Evolutionary conservation across 2,797 vertebrate species (phyloP).

Genomic region (Zalophus californianus): DNA sequence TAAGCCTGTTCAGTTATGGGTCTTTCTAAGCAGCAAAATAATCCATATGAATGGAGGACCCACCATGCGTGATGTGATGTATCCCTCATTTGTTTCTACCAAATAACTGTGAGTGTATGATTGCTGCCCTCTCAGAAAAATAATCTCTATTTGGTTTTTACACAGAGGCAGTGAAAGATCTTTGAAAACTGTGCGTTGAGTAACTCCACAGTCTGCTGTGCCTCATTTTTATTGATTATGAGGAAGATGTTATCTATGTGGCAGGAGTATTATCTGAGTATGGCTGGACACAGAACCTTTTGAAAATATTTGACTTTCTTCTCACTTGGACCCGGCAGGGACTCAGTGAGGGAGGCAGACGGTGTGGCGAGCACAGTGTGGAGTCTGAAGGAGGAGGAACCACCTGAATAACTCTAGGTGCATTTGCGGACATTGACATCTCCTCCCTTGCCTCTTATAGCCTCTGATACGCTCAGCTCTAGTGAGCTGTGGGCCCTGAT

Average conservation of each 20-base stretch:
- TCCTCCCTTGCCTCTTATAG: neutral
- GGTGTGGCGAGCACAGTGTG: neutral
- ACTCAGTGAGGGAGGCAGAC: neutral
- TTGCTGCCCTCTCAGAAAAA: slow-evolving; percentile 79
- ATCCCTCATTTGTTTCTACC: slow-evolving; percentile 45
- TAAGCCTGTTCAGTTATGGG: neutral
- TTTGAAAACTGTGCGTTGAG: slow-evolving; percentile 86
- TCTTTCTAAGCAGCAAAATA: slow-evolving; percentile 25
- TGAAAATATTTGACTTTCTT: slow-evolving; percentile 57
- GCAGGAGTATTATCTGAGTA: slow-evolving; percentile 64
- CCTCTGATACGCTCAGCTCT: neutral
- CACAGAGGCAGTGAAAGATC: slow-evolving; percentile 84
- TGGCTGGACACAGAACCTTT: neutral
- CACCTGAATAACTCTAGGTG: neutral
- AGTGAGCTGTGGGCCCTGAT: neutral
- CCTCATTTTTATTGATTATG: slow-evolving; percentile 86
- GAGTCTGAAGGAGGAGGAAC: neutral
- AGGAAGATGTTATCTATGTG: slow-evolving; percentile 84
- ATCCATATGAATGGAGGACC: neutral
- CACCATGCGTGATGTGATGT: neutral
- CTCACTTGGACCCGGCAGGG: neutral
- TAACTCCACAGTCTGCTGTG: slow-evolving; percentile 78
- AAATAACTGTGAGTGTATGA: slow-evolving; percentile 71
- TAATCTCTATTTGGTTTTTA: slow-evolving; percentile 86
- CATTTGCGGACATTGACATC: neutral